These are phyloP conservation scores for Bombycilla garrulus DNA, from an alignment of 2,113 vertebrate genomes.

Conservation along the genomic window DNA sequence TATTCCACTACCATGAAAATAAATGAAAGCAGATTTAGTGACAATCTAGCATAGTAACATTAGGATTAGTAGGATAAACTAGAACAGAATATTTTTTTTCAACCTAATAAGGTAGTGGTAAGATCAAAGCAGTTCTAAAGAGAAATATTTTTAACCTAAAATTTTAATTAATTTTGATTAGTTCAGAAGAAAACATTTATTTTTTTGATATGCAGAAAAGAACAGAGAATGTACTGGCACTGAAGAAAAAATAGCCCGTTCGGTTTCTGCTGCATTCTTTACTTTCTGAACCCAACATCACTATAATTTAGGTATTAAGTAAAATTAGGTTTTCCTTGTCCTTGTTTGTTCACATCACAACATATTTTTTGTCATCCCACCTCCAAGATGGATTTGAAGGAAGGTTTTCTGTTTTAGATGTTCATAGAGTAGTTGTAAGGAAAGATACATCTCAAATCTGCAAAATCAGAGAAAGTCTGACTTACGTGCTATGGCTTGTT, in stretches of 20 bases:
- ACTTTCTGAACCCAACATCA: background rate
- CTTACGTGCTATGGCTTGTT: background rate
- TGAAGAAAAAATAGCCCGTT: background rate
- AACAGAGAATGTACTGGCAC: background rate
- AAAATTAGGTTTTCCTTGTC: conserved; percentile 19
- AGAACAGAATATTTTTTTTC: background rate
- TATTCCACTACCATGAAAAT: background rate
- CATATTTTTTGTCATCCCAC: background rate
- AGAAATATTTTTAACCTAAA: background rate
- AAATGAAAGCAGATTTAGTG: background rate
- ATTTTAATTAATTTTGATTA: background rate
- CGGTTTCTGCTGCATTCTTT: background rate
- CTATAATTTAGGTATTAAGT: conserved; percentile 14
- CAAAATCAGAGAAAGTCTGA: background rate
- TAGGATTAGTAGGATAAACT: background rate
- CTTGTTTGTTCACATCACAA: conserved; percentile 18
- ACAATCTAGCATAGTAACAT: background rate
- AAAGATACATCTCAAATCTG: background rate
- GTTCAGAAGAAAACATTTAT: background rate
- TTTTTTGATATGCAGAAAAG: background rate
- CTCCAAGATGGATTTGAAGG: background rate
- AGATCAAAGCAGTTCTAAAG: background rate
- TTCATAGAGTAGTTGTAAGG: background rate
- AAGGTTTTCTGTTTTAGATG: background rate
- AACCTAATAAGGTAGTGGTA: background rate